phyloP scores from a whole-genome alignment of 2,888 invertebrate genomes.

The Acleris cristana region DNA sequence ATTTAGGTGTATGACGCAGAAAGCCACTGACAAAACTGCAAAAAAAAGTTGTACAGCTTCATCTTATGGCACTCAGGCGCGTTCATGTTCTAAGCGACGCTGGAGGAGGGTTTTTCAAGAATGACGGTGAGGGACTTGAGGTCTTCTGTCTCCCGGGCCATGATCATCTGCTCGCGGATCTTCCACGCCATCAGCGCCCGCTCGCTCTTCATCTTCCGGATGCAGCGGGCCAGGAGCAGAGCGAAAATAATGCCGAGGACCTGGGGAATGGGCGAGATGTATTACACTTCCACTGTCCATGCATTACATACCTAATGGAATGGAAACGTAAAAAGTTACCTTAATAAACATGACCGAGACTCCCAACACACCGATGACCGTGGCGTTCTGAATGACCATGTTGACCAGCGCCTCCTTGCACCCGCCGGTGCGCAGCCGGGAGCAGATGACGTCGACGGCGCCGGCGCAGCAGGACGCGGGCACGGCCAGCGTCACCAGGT shows the following conservation, averaged over 20 bases:
- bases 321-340: constrained; percentile 48
- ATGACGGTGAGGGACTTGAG: constrained; percentile 52
- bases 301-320: no score
- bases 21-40: no score
- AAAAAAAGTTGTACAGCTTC: no score
- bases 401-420: constrained; percentile 63
- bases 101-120: constrained; percentile 55
- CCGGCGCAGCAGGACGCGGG: constrained; percentile 63
- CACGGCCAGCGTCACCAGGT: constrained; percentile 51
- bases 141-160: constrained; percentile 59
- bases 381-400: constrained; percentile 66
- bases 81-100: constrained; percentile 46
- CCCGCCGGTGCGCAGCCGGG: constrained; percentile 53
- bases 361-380: constrained; percentile 71
- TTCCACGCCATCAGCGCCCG: constrained; percentile 87
- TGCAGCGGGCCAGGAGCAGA: constrained; percentile 92
- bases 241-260: constrained; percentile 94
- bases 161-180: constrained; percentile 81
- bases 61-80: neutral
- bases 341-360: constrained; percentile 77
- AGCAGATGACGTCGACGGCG: constrained; percentile 50
- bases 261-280: constrained; percentile 68
- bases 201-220: constrained; percentile 90
- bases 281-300: neutral
- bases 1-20: no score